These are phyloP conservation scores for Polypedilum pembai DNA, from an alignment of 1,140 invertebrate genomes.

Conservation along the genomic window DNA sequence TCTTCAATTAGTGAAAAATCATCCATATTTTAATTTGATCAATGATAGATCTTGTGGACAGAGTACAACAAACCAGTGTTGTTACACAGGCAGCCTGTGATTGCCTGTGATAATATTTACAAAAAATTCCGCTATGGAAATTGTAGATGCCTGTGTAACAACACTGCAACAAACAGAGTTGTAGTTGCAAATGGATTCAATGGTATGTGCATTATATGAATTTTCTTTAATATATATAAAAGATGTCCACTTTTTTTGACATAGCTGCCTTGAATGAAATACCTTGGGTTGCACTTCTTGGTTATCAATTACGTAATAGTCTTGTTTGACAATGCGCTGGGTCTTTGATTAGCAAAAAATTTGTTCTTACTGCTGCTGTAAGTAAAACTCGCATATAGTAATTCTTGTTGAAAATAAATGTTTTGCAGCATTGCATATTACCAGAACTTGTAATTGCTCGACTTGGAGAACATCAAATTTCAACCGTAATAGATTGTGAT, in stretches of 20 bases:
- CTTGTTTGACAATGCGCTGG: constrained; percentile 35
- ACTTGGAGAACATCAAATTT: constrained; percentile 54
- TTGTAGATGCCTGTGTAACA: too few relatives aligned
- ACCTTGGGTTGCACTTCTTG: constrained; percentile 49
- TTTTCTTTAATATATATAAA: not conserved
- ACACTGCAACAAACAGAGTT: not conserved
- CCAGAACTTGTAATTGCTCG: constrained; percentile 42
- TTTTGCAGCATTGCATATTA: not conserved
- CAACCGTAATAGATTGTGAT: constrained; percentile 36
- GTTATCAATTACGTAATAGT: constrained; percentile 37
- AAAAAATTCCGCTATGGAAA: too few relatives aligned
- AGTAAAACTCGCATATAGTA: too few relatives aligned
- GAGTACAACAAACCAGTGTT: too few relatives aligned
- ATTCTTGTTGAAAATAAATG: not conserved
- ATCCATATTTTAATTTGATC: not conserved
- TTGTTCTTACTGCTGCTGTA: constrained; percentile 58
- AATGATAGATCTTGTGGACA: not conserved
- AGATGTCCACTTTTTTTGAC: constrained; percentile 35
- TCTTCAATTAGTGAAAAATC: not conserved
- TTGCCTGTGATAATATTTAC: too few relatives aligned
- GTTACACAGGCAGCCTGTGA: too few relatives aligned
- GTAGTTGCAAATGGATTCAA: not conserved
- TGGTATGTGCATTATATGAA: not conserved
- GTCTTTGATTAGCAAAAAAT: constrained; percentile 44
- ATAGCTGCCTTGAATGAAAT: constrained; percentile 44